phyloP scores from a whole-genome alignment of 1,140 invertebrate species.

The Drosophila lacteicornis region DNA sequence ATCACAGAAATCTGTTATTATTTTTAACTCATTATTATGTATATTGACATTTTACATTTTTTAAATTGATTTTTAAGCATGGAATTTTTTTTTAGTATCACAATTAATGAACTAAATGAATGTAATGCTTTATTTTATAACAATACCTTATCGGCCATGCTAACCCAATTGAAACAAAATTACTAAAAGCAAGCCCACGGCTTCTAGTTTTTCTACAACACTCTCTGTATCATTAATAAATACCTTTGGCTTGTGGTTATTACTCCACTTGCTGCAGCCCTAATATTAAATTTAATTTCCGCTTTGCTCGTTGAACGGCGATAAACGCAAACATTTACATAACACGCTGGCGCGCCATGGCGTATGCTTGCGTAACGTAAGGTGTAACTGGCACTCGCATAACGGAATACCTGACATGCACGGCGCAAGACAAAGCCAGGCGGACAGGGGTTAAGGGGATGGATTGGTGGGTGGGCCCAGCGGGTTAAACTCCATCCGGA shows the following conservation, averaged over 20 bases:
- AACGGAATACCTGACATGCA: conserved; percentile 16
- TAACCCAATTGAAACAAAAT: background rate
- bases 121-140: too few species aligned
- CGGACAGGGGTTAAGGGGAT: background rate
- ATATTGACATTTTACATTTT: too few species aligned
- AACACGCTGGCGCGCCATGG: conserved; percentile 27
- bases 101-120: too few species aligned
- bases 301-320: conserved; percentile 29
- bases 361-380: conserved; percentile 11
- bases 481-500: background rate
- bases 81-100: too few species aligned
- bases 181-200: background rate
- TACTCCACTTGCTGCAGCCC: background rate
- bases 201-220: background rate
- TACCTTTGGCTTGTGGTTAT: background rate
- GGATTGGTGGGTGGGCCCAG: background rate
- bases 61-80: too few species aligned
- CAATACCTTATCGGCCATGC: too few species aligned
- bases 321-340: conserved; percentile 48
- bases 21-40: too few species aligned
- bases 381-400: conserved; percentile 24
- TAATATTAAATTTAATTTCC: conserved; percentile 37
- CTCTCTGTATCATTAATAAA: conserved; percentile 12
- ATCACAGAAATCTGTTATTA: too few species aligned
- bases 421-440: background rate